phyloP scores from a whole-genome alignment of 2,797 vertebrate species.

The Sphenodon punctatus region DNA sequence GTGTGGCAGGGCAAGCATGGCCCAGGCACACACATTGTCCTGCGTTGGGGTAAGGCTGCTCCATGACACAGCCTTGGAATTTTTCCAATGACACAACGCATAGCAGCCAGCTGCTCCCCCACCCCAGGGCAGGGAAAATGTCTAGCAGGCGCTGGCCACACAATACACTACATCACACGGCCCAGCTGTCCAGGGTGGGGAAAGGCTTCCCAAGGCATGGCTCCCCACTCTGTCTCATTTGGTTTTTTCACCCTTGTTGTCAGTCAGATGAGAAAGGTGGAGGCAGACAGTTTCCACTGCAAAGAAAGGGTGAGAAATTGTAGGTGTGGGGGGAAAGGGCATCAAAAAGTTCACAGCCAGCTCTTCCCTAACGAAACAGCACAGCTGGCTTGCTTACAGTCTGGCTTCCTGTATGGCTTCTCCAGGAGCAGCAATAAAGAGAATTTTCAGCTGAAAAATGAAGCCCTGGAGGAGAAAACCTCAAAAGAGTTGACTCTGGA shows the following conservation, averaged over 20 bases:
- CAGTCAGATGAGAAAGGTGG: neutral
- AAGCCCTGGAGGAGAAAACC: conserved; percentile 41
- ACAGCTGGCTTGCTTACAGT: neutral
- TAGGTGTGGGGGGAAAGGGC: neutral
- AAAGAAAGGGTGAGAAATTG: neutral
- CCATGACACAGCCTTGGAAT: no score
- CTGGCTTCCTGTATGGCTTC: neutral
- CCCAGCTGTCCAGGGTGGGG: no score
- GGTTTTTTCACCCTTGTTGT: neutral
- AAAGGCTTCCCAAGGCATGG: no score
- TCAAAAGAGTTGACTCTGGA: conserved; percentile 50
- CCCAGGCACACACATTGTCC: no score
- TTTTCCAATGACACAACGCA: no score
- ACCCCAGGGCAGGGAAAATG: no score
- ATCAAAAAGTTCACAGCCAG: neutral
- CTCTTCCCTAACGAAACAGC: neutral
- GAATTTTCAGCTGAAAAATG: conserved; percentile 15
- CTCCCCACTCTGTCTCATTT: no score
- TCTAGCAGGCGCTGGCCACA: no score
- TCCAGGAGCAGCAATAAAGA: neutral
- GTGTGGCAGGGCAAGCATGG: no score
- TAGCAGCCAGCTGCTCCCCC: no score
- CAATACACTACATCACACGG: no score
- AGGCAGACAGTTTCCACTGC: neutral
- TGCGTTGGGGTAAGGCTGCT: no score